Base-by-base conservation (phyloP, 2,113 vertebrate species). In the Fregetta grallaria region DNA sequence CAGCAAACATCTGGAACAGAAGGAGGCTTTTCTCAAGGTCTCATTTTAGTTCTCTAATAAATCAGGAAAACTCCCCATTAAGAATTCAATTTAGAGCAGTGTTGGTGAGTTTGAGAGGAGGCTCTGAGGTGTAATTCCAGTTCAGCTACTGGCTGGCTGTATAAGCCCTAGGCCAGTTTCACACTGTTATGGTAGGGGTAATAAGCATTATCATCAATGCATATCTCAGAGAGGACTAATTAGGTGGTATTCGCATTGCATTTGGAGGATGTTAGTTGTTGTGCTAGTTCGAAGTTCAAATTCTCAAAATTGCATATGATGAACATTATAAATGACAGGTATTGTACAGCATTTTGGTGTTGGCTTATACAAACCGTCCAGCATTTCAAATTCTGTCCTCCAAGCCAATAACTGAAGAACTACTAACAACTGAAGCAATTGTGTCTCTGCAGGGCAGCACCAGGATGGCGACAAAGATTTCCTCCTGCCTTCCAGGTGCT, bases 1-100 rank as follows among this genome's bases (percentile, higher is more conserved):
- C 98, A 99, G 99, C 97, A 99, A 99, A 97, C 99, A 99, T 87
- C 96, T 99, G 98, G 99, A 99, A 91, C 99, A 99, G 98, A 99
- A 99, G 74, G 99, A 99, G 79, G 99, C 99, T 89, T 99, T 99
- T 96, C 99, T 99, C 38, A 99, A 99, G 98, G 98, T 99, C 45
- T 93, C 49, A 44, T 52, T 77, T 92, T 55, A 49, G 18, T 88
- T 75, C 32, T 84, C 27, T 84, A 67, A 18, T 66, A 92, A 77
- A 38, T 81, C 44, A 77, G 49, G 15, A 89, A 79, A 92, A 32
- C 15, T 92, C 23, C 34, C 16, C 14, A 11, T 45, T 82, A 68
- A 53, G 16, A 26, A 73, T 20, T 50, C 29, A 45, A 15, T 91
- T 91, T 53, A 88, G 32, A 70, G 32, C 26, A 49, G 17, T 8